These are phyloP conservation scores for Spatula versicolor DNA, from an alignment of 2,797 vertebrate species.

Conservation along the genomic window DNA sequence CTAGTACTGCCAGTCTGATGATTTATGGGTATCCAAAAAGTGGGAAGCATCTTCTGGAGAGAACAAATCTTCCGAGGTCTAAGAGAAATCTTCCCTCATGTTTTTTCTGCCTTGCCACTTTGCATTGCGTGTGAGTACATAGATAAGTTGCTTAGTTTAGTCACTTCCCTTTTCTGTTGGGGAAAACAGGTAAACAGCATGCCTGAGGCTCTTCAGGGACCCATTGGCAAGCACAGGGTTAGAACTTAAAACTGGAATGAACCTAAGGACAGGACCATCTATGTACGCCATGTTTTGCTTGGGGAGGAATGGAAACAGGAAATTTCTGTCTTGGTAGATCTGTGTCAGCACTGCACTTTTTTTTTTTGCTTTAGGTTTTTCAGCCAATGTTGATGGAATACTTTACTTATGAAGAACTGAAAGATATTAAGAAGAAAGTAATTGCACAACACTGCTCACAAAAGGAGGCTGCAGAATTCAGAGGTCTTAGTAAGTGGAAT, in stretches of 20 bases:
- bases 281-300: background rate
- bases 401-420: conserved; percentile 97
- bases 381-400: conserved; percentile 99
- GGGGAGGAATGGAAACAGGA: background rate
- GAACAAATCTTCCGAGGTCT: background rate
- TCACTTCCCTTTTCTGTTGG: background rate
- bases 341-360: background rate
- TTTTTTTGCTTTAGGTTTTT: conserved; percentile 86
- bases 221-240: background rate
- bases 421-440: conserved; percentile 98
- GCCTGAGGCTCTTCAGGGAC: background rate
- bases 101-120: background rate
- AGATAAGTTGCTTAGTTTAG: background rate
- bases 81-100: background rate
- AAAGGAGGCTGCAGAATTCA: conserved; percentile 87
- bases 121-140: background rate
- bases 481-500: conserved; percentile 90
- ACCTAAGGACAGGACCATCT: background rate
- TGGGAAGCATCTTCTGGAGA: conserved; percentile 14
- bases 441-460: conserved; percentile 94
- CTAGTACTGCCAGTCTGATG: conserved; percentile 59
- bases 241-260: background rate
- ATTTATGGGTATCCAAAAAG: conserved; percentile 52
- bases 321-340: background rate
- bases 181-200: background rate